These are phyloP conservation scores for Anolis carolinensis DNA, from an alignment of 2,113 vertebrate genomes.

Conservation along the genomic window DNA sequence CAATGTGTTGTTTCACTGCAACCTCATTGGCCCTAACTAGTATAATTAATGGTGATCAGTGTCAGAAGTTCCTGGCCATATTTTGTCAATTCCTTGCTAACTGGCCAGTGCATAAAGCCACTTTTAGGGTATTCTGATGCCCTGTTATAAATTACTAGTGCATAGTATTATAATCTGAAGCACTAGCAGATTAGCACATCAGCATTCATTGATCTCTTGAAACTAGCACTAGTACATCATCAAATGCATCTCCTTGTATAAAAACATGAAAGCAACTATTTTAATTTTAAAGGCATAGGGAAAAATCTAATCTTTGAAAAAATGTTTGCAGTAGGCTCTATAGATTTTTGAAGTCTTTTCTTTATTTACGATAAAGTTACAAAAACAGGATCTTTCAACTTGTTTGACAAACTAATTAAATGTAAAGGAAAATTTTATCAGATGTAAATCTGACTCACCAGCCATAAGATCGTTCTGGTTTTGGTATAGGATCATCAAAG, in stretches of 20 bases:
- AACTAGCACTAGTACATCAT: not conserved
- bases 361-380: not conserved
- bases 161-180: not conserved
- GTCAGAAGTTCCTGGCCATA: too few relatives aligned
- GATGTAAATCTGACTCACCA: slow-evolving; percentile 75
- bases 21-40: too few relatives aligned
- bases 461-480: slow-evolving; percentile 85
- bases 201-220: not conserved
- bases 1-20: not conserved
- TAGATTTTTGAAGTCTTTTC: not conserved
- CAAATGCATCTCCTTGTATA: not conserved
- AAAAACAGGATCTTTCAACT: not conserved
- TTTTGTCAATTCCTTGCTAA: too few relatives aligned
- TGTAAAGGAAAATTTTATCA: slow-evolving; percentile 3
- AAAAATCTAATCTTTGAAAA: not conserved
- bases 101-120: not conserved
- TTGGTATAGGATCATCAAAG: slow-evolving; percentile 93
- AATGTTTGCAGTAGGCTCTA: not conserved
- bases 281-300: not conserved
- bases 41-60: too few relatives aligned
- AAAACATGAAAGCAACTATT: not conserved
- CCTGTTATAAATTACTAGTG: not conserved
- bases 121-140: not conserved
- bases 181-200: too few relatives aligned
- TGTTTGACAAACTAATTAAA: not conserved